These are phyloP conservation scores for Neria commutata DNA, from an alignment of 2,888 invertebrate species.

Conservation along the genomic window DNA sequence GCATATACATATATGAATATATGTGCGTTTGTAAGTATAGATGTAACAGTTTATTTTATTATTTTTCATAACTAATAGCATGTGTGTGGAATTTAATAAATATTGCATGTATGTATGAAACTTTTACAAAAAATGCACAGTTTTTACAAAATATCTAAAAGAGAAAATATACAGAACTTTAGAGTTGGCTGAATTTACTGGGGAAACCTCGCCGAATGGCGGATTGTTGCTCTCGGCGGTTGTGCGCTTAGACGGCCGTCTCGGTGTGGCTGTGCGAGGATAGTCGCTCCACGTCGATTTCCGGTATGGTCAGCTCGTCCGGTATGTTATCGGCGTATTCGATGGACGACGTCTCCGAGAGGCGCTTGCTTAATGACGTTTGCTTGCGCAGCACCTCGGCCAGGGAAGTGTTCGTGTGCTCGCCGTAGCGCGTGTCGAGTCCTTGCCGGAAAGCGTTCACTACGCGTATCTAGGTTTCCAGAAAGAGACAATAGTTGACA, in stretches of 20 bases:
- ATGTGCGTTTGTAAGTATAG: slow-evolving; percentile 26
- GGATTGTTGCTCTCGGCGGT: too few relatives aligned
- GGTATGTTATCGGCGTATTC: slow-evolving; percentile 90
- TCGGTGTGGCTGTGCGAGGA: slow-evolving; percentile 94
- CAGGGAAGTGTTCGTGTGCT: slow-evolving; percentile 89
- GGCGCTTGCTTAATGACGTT: slow-evolving; percentile 88
- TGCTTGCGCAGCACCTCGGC: slow-evolving; percentile 94
- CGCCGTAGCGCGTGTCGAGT: slow-evolving; percentile 92
- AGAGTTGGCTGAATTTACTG: too few relatives aligned
- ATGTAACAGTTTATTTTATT: too few relatives aligned
- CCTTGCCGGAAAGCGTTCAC: slow-evolving; percentile 99
- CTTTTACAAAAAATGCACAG: too few relatives aligned
- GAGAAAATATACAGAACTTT: too few relatives aligned
- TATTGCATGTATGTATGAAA: too few relatives aligned
- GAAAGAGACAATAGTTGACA: slow-evolving; percentile 42
- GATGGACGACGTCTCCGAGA: slow-evolving; percentile 90
- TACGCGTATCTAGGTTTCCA: slow-evolving; percentile 91
- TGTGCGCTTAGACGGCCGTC: slow-evolving; percentile 94
- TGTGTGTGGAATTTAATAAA: too few relatives aligned
- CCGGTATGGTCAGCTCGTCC: slow-evolving; percentile 86
- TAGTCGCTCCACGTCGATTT: slow-evolving; percentile 90
- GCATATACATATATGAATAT: slow-evolving; percentile 24
- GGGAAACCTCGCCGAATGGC: too few relatives aligned
- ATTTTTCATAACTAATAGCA: too few relatives aligned
- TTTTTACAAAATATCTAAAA: too few relatives aligned